Percentiles rank a stretch among this genome's conserved stretches.
phyloP scores from a whole-genome alignment of 2,888 invertebrate species.

The Spatulosminthurus flaviceps region DNA sequence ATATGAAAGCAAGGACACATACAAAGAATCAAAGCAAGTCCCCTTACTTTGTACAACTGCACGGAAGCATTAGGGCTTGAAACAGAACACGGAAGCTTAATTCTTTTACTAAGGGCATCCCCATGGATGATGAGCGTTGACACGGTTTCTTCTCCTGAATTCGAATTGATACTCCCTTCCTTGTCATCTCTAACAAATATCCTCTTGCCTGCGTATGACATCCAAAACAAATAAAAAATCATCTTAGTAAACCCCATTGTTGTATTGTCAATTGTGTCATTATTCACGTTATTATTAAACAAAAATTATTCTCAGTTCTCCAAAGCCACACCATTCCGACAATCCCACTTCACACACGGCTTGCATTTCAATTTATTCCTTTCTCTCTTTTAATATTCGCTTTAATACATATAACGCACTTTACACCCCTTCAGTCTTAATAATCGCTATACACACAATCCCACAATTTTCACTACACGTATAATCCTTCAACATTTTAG shows the following conservation, averaged over 20 bases:
- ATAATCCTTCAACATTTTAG: too few species aligned
- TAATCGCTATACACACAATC: too few species aligned
- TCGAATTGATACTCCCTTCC: constrained; percentile 25
- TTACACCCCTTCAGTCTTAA: too few species aligned
- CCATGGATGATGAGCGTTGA: constrained; percentile 41
- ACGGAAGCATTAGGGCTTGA: constrained; percentile 50
- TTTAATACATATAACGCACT: too few species aligned
- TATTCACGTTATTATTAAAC: too few species aligned
- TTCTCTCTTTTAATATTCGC: too few species aligned
- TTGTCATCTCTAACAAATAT: constrained; percentile 40
- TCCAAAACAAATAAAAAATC: constrained; percentile 11
- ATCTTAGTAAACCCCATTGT: neutral
- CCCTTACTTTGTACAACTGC: constrained; percentile 50
- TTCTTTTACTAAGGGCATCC: constrained; percentile 51
- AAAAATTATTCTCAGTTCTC: too few species aligned
- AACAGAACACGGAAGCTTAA: constrained; percentile 56
- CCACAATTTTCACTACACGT: too few species aligned
- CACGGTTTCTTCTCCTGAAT: constrained; percentile 23
- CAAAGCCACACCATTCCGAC: too few species aligned
- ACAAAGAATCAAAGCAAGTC: neutral
- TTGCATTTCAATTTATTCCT: too few species aligned
- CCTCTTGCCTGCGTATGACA: constrained; percentile 21
- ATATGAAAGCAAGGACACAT: too few species aligned
- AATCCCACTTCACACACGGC: too few species aligned
- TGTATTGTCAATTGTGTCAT: neutral